Evolutionary conservation across 2,888 invertebrate genomes (phyloP).

Genomic region (Exocentrus adspersus): DNA sequence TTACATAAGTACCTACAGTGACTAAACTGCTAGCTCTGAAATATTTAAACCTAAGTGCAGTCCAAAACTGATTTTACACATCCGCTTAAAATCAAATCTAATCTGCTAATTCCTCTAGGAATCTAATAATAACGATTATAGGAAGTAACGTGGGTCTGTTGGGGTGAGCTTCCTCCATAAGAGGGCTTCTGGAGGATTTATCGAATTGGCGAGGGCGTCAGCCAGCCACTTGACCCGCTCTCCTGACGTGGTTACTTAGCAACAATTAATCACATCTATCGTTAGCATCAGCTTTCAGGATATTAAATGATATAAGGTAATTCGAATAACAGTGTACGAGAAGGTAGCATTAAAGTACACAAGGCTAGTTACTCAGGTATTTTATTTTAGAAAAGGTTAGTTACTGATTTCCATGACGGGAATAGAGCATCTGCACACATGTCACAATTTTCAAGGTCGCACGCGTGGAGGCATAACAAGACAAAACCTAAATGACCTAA

Average conservation of each 20-base stretch:
- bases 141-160: neutral
- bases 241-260: constrained; percentile 62
- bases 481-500: too few relatives aligned
- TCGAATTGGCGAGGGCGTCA: constrained; percentile 38
- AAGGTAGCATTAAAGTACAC: too few relatives aligned
- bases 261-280: constrained; percentile 64
- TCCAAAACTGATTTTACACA: neutral
- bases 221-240: constrained; percentile 60
- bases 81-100: neutral
- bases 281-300: constrained; percentile 52
- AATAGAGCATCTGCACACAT: too few relatives aligned
- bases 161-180: constrained; percentile 1
- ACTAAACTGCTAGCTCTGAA: too few relatives aligned
- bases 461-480: too few relatives aligned
- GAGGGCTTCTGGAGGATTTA: constrained; percentile 24
- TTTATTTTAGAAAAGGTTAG: too few relatives aligned
- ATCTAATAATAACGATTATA: constrained; percentile 36
- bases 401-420: too few relatives aligned
- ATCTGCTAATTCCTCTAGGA: constrained; percentile 32
- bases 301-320: constrained; percentile 28
- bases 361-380: too few relatives aligned
- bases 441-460: too few relatives aligned
- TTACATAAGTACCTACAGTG: too few relatives aligned
- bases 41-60: too few relatives aligned
- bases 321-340: neutral